Percentiles rank a stretch among this genome's conserved stretches.
Conservation (phyloP, 2,113 vertebrate genomes). For the Gallinago jamesoni region DNA sequence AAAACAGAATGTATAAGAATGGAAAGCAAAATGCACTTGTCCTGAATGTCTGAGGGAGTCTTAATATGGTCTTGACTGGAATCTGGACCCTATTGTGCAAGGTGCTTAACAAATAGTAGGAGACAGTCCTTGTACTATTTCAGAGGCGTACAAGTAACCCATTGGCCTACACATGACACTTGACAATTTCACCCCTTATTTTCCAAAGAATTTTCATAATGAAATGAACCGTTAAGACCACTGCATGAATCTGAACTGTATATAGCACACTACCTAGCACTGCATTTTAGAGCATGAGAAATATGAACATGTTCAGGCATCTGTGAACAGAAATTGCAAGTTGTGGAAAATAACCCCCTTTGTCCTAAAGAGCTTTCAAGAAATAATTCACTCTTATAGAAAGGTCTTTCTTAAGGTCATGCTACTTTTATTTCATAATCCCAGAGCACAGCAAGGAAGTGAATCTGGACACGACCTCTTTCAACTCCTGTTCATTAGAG, state of each 20-base stretch:
- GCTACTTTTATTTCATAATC: conserved; percentile 42
- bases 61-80: neutral
- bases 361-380: conserved; percentile 30
- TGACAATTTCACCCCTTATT: neutral
- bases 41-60: neutral
- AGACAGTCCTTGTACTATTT: neutral
- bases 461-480: conserved; percentile 6
- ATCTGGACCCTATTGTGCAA: neutral
- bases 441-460: conserved; percentile 25
- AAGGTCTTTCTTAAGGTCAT: conserved; percentile 35
- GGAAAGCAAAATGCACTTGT: neutral
- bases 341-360: conserved; percentile 18
- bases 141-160: neutral
- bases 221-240: neutral
- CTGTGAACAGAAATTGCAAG: conserved; percentile 29
- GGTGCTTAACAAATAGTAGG: neutral
- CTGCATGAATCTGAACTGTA: neutral
- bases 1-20: neutral
- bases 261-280: neutral
- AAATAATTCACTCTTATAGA: conserved; percentile 33
- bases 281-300: neutral
- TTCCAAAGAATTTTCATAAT: neutral
- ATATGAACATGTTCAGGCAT: neutral
- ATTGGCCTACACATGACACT: neutral
- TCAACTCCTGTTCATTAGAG: conserved; percentile 43